These are phyloP conservation scores for Cantharis flavilabris DNA, from an alignment of 2,888 invertebrate genomes.

Conservation along the genomic window DNA sequence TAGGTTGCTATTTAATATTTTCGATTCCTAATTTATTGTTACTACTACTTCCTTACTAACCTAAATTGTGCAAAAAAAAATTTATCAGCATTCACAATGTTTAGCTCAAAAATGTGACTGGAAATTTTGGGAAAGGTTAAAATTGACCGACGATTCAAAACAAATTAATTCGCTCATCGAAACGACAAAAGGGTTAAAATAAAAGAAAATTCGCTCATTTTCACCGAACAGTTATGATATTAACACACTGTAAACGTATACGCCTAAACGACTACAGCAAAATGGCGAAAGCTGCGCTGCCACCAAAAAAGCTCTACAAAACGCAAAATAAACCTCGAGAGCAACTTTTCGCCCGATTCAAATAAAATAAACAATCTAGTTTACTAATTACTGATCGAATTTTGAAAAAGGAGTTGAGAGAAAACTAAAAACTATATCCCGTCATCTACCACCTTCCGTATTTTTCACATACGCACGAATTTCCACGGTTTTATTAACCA, in stretches of 20 bases:
- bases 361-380: not conserved
- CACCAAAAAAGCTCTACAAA: conserved; percentile 27
- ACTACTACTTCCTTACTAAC: not conserved
- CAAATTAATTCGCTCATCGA: not conserved
- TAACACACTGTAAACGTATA: conserved; percentile 43
- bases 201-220: conserved; percentile 13
- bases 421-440: conserved; percentile 8
- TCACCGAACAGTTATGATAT: conserved; percentile 25
- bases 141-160: not conserved
- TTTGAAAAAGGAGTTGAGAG: not conserved
- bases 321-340: not conserved
- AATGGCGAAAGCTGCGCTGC: conserved; percentile 45
- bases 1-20: not conserved
- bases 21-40: not conserved
- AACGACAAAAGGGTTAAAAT: not conserved
- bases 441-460: conserved; percentile 25
- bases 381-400: not conserved
- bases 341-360: not conserved
- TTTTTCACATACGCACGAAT: conserved; percentile 27
- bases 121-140: not conserved
- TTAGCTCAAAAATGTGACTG: not conserved
- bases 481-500: conserved; percentile 1
- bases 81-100: not conserved
- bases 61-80: not conserved
- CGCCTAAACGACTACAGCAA: conserved; percentile 49